Conservation (phyloP, 2,888 invertebrate genomes). For the Apamea crenata region DNA sequence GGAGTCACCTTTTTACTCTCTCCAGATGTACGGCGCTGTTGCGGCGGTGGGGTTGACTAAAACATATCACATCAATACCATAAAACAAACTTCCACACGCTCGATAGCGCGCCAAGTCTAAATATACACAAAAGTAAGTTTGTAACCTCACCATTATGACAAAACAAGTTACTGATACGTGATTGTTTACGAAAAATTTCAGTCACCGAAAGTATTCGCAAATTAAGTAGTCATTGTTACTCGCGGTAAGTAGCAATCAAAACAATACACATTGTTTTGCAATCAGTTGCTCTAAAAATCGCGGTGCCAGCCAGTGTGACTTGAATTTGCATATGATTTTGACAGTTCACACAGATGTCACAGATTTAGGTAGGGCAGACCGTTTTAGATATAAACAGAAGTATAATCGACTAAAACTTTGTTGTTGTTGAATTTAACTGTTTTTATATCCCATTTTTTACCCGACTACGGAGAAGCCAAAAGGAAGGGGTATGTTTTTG, state of each 20-base stretch:
- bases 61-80: constrained; percentile 58
- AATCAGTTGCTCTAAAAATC: constrained; percentile 33
- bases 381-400: background rate
- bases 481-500: background rate
- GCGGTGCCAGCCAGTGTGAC: constrained; percentile 28
- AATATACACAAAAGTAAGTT: constrained; percentile 30
- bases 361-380: background rate
- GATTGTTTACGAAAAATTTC: constrained; percentile 51
- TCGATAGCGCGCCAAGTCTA: constrained; percentile 64
- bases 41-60: constrained; percentile 82
- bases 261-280: constrained; percentile 60
- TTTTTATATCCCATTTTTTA: background rate
- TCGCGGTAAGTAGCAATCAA: constrained; percentile 54
- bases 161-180: constrained; percentile 31
- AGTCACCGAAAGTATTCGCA: constrained; percentile 37
- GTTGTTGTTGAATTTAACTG: background rate
- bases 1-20: constrained; percentile 82
- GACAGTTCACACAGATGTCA: constrained; percentile 44
- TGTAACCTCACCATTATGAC: constrained; percentile 63
- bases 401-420: background rate
- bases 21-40: constrained; percentile 77
- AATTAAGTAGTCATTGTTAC: constrained; percentile 58
- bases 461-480: background rate
- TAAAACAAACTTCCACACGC: constrained; percentile 20
- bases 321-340: constrained; percentile 58